phyloP scores from a whole-genome alignment of 2,888 invertebrate genomes.

The Eristalis arbustorum region DNA sequence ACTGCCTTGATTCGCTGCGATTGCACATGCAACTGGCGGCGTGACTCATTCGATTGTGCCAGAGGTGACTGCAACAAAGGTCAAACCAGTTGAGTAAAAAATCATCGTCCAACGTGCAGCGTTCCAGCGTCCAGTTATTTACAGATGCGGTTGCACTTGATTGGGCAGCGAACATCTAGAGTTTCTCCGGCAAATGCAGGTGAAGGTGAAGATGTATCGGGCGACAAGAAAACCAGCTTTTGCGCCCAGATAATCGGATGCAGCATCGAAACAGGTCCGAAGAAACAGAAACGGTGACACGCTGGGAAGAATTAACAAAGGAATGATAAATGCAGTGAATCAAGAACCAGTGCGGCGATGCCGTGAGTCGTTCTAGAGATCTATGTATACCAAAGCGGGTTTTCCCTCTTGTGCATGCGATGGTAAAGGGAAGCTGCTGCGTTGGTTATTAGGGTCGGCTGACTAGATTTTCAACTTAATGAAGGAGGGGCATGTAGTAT shows the following conservation, averaged over 20 bases:
- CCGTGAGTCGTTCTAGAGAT: background rate
- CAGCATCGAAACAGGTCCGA: background rate
- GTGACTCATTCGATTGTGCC: background rate
- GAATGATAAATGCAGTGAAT: background rate
- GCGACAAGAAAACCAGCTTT: constrained; percentile 41
- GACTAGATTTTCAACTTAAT: background rate
- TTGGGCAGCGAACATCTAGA: constrained; percentile 27
- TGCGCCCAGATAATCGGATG: constrained; percentile 32
- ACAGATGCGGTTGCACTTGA: constrained; percentile 30
- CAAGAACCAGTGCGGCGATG: background rate
- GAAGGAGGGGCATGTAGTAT: background rate
- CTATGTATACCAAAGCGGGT: background rate
- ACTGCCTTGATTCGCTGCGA: background rate
- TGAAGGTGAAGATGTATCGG: constrained; percentile 37
- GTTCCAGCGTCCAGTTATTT: background rate
- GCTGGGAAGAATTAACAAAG: background rate
- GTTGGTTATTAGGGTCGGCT: background rate
- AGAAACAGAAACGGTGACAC: background rate
- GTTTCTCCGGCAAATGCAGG: constrained; percentile 31
- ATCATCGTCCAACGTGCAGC: constrained; percentile 4
- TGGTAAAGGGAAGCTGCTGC: background rate
- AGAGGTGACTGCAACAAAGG: constrained; percentile 26
- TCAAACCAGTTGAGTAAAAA: constrained; percentile 32
- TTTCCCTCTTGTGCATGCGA: background rate
- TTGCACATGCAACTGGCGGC: background rate